Evolutionary conservation across 2,888 invertebrate genomes (phyloP).

Genomic region (Limnephilus rhombicus): DNA sequence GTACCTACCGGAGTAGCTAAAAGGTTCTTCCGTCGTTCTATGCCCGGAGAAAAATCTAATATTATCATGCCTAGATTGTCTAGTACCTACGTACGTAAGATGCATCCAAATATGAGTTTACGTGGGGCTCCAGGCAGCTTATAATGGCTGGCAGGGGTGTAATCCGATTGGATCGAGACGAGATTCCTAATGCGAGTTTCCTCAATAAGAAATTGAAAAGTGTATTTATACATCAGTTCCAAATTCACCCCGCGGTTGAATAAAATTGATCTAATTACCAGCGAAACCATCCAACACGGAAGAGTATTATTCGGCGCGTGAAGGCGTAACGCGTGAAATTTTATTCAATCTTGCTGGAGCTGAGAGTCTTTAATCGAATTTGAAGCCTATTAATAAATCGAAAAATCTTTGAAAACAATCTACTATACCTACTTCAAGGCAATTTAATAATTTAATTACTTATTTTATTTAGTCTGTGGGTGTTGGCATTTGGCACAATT

Average conservation of each 20-base stretch:
- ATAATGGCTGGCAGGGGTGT: slow-evolving; percentile 35
- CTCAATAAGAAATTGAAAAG: slow-evolving; percentile 39
- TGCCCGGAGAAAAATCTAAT: slow-evolving; percentile 19
- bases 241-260: background rate
- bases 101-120: slow-evolving; percentile 48
- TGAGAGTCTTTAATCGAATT: background rate
- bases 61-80: background rate
- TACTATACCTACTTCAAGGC: background rate
- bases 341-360: background rate
- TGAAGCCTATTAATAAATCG: background rate
- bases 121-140: slow-evolving; percentile 35
- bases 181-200: slow-evolving; percentile 36
- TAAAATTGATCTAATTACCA: slow-evolving; percentile 1
- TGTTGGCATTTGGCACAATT: too few species aligned
- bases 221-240: background rate
- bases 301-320: background rate
- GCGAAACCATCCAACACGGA: background rate
- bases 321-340: background rate
- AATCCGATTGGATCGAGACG: slow-evolving; percentile 44
- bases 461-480: background rate
- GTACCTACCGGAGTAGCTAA: background rate
- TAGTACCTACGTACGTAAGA: slow-evolving; percentile 28
- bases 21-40: background rate
- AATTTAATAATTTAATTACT: background rate
- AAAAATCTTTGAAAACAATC: background rate